Base-by-base conservation (phyloP, 2,113 vertebrate genomes). In the Planiliza haematocheilus region DNA sequence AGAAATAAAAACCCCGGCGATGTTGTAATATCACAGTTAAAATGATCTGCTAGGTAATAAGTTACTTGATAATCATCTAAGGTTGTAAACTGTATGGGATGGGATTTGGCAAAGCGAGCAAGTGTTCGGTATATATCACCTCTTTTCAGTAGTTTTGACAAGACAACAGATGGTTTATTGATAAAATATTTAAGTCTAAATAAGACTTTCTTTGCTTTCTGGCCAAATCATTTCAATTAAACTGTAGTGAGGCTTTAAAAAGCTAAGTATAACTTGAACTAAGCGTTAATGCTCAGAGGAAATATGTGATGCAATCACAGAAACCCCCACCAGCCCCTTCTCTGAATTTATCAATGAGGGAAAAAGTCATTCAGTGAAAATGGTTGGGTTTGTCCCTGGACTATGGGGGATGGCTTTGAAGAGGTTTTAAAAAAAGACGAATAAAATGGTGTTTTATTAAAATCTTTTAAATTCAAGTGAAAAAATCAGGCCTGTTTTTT, bases 231-330 rank as follows among this genome's bases (percentile, higher is more conserved):
- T 55, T 21, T n/a, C 24, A 36, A 24, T 79, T 12, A 52, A 57
- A 3, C 8, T 7, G n/a, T 7, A 24, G 14, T 46, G 34, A 38
- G 12, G 7, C 18, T 1, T 24, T 20, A 17, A n/a, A 7, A n/a
- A 17, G 11, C 16, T 61, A 7, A 39, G n/a, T 30, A 7, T 51
- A 74, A 41, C 37, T 48, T 41, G 14, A 78, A 42, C 17, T 43
- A 20, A 39, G 42, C 37, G 30, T 18, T 36, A 30, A 24, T 59
- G 30, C 77, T 85, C 62, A 69, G 43, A 81, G 77, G 81, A 86
- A 86, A 79, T 21, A 39, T 46, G 43, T 89, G 86, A 85, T 78
- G 88, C 86, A 91, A 91, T 62, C 13, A 75, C 45, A 87, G 84
- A 91, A 87, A 87, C 34, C 84, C 84, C 82, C 85, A 76, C 7